Percentiles rank a stretch among this genome's conserved stretches.
These are phyloP conservation scores for Escarpia spicata DNA, from an alignment of 2,888 invertebrate species.

Conservation along the genomic window DNA sequence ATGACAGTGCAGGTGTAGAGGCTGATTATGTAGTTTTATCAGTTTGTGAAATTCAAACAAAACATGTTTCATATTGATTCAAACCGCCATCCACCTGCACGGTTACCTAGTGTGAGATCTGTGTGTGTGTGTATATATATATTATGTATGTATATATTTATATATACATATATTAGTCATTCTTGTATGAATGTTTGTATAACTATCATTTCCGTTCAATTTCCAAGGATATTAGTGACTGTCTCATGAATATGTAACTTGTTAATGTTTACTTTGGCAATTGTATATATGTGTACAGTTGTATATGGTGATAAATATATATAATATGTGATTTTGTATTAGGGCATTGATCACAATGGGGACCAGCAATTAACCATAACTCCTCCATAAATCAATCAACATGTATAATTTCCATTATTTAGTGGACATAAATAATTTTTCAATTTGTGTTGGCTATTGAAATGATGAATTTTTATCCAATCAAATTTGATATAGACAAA, in stretches of 20 bases:
- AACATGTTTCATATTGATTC: too few species aligned
- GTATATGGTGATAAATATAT: neutral
- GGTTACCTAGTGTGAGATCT: too few species aligned
- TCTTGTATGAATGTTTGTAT: neutral
- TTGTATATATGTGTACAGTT: neutral
- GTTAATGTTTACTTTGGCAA: neutral
- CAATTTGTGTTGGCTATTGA: neutral
- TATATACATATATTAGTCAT: neutral
- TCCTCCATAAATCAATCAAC: neutral
- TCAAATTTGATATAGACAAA: neutral
- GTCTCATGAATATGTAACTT: neutral
- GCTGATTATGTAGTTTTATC: neutral
- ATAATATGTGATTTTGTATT: neutral
- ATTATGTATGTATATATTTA: neutral
- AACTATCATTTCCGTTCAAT: neutral
- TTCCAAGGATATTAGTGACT: neutral
- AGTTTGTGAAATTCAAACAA: too few species aligned
- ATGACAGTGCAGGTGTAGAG: neutral
- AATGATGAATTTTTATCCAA: neutral
- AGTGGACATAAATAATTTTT: neutral
- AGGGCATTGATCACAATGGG: neutral
- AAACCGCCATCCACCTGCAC: too few species aligned
- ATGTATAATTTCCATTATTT: neutral
- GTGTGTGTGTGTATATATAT: neutral
- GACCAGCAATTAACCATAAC: neutral